phyloP scores from a whole-genome alignment of 2,113 vertebrate species.

The Podocnemis expansa region DNA sequence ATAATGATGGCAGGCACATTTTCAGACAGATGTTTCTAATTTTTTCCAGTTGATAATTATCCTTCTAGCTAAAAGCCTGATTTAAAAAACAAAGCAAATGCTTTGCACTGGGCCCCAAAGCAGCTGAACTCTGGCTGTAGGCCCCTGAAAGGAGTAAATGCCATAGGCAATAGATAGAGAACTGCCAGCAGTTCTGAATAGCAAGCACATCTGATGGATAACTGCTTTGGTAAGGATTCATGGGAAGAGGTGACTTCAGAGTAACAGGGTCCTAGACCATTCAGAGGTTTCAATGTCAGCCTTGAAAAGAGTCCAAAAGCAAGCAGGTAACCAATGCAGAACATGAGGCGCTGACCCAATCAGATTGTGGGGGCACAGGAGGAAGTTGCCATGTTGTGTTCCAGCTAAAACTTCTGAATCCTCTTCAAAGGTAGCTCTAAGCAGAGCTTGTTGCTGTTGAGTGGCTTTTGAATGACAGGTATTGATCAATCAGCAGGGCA shows the following conservation, averaged over 20 bases:
- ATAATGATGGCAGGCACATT: background rate
- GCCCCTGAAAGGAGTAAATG: background rate
- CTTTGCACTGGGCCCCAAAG: background rate
- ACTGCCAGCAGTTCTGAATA: background rate
- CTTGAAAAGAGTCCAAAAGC: background rate
- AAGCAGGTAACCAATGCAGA: background rate
- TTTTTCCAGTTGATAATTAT: background rate
- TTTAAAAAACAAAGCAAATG: background rate
- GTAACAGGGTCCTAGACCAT: background rate
- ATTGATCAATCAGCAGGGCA: background rate
- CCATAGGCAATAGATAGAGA: background rate
- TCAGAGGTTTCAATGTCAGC: background rate
- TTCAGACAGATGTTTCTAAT: background rate
- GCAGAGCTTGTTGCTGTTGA: background rate
- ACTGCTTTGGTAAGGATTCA: background rate
- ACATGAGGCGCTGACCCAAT: background rate
- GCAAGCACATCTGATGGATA: background rate
- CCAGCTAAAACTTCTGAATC: background rate
- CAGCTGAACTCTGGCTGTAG: background rate
- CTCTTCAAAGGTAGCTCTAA: background rate
- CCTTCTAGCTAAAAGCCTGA: background rate
- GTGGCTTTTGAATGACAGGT: background rate
- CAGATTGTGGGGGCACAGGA: background rate
- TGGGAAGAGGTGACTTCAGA: background rate
- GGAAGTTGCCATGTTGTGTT: background rate